Evolutionary conservation across 2,113 vertebrate genomes (phyloP), one percentile per base, ranked within the genome.

Genomic region (Pseudopipra pipra): DNA sequence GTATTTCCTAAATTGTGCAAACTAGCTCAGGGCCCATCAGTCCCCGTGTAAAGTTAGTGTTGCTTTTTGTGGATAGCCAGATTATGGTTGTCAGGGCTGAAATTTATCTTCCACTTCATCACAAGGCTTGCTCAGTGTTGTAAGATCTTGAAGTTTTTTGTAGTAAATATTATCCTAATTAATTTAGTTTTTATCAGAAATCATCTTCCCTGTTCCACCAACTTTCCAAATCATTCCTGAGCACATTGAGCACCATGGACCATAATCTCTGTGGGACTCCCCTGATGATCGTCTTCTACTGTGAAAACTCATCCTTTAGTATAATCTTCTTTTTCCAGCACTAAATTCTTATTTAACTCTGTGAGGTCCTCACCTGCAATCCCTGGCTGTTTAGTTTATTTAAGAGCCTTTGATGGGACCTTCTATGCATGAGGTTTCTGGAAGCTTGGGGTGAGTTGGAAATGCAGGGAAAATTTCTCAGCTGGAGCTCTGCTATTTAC

Each of bases 391-490:
- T 94, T 51, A 55, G 59, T 92, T 94, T 61, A 85, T 85, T 93
- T 85, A 85, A 63, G 71, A 90, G 85, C 82, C 62, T 95, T 92
- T 92, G 88, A 92, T 92, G 83, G 86, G 86, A 55, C 83, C 27
- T 84, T 74, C 31, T 25, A 7, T 56, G 39, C 59, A 47, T 92
- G 90, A 84, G 61, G 83, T 90, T 94, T 88, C 73, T 95, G 83
- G 86, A 93, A 95, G 88, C 83, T 84, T 93, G 94, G 68, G 27
- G 68, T 76, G 86, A 96, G 43, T 27, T 89, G 65, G 91, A 93
- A 92, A 87, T 47, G 49, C 47, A 75, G 87, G 76, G 39, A 63
- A 71, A 81, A 93, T 78, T 87, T 95, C 94, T 93, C 92, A 93
- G 88, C 90, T 93, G 82, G 78, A 85, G 86, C 62, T 77, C 86